Evolutionary conservation across 2,797 vertebrate species (phyloP).

Genomic region (Phoebastria nigripes): DNA sequence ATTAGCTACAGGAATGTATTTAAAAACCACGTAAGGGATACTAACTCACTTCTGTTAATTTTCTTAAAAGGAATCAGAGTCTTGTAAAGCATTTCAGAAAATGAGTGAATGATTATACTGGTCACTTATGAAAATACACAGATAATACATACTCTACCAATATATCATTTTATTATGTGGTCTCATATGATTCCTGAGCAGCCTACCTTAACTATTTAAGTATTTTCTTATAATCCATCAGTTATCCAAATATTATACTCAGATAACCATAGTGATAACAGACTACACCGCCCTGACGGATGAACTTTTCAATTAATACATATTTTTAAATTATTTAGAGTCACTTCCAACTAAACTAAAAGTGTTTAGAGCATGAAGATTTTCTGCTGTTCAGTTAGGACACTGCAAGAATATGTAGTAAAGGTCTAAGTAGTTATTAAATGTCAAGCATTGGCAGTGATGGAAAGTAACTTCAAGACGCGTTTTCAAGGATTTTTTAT

Average conservation of each 20-base stretch:
- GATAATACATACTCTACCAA: neutral
- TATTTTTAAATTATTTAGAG: neutral
- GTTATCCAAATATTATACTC: neutral
- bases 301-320: neutral
- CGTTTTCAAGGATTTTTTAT: neutral
- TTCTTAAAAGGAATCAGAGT: neutral
- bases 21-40: neutral
- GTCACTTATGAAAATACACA: neutral
- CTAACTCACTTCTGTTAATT: neutral
- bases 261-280: neutral
- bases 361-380: neutral
- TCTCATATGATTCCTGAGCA: neutral
- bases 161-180: neutral
- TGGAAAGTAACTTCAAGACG: neutral
- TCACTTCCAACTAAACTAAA: neutral
- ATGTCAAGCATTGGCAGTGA: neutral
- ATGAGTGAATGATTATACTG: neutral
- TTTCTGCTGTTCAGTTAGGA: neutral
- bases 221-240: neutral
- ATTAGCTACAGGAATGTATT: neutral
- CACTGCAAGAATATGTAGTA: neutral
- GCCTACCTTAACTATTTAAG: neutral
- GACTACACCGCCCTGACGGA: rapidly evolving
- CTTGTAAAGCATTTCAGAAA: neutral
- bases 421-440: neutral